Conservation (phyloP, 2,113 vertebrate species). For the Nycticebus coucang region DNA sequence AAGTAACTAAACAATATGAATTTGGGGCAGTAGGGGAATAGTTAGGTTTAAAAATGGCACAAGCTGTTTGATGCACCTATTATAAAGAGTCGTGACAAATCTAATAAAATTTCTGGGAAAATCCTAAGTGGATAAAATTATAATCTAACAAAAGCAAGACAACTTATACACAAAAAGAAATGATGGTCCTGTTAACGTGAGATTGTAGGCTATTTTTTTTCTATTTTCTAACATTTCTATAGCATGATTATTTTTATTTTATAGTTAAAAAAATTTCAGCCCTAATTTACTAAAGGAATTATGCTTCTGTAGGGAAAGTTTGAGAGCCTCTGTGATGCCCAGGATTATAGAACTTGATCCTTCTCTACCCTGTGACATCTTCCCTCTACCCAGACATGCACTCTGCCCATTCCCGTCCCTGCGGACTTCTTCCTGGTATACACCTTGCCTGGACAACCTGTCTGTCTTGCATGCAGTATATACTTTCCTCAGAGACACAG, state of each 20-base stretch:
- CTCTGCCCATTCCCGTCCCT: neutral
- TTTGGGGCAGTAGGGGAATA: neutral
- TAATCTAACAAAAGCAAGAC: neutral
- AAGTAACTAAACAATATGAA: neutral
- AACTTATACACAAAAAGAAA: neutral
- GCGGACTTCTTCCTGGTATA: neutral
- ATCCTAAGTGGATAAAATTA: neutral
- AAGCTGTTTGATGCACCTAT: neutral
- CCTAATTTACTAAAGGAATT: conserved; percentile 1
- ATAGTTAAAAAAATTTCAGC: neutral
- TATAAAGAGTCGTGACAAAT: neutral
- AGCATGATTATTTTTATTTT: neutral
- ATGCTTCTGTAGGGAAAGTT: neutral
- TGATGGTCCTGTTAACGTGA: neutral
- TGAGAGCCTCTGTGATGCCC: neutral
- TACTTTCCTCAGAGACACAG: neutral
- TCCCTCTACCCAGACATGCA: neutral
- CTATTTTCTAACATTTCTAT: neutral
- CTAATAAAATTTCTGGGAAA: neutral
- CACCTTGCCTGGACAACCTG: neutral
- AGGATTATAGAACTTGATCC: neutral
- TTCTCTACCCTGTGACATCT: neutral
- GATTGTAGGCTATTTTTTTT: neutral
- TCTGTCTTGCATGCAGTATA: neutral
- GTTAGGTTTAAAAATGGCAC: neutral